Percentiles rank a stretch among this genome's conserved stretches.
Evolutionary conservation across 2,797 vertebrate species (phyloP).

Genomic region (Mergus octosetaceus): DNA sequence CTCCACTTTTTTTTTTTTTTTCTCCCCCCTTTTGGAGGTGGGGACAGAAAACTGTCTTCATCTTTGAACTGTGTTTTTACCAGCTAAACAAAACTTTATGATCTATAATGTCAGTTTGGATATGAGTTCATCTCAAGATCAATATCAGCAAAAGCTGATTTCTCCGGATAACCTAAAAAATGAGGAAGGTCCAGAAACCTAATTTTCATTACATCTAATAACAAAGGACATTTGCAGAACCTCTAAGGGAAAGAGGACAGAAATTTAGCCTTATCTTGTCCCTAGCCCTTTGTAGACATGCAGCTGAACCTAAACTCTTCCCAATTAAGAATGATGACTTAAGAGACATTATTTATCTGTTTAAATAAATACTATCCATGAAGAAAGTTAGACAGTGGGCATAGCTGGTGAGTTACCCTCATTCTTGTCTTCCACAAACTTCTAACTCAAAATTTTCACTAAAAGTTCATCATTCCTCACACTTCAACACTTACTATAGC

Average conservation of each 20-base stretch:
- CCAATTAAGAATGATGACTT: background rate
- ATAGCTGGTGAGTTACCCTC: background rate
- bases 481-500: background rate
- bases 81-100: conserved; percentile 35
- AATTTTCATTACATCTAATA: background rate
- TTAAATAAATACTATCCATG: background rate
- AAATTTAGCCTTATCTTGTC: background rate
- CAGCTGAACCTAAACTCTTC: background rate
- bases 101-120: conserved; percentile 19
- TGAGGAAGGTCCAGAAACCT: background rate
- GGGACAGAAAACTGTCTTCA: background rate
- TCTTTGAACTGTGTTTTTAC: conserved; percentile 41
- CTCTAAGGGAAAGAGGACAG: background rate
- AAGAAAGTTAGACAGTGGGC: background rate
- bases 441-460: background rate
- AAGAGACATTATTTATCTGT: background rate
- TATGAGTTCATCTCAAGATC: conserved; percentile 37
- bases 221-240: background rate
- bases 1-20: background rate
- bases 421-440: background rate
- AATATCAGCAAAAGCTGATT: conserved; percentile 26
- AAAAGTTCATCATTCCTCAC: background rate
- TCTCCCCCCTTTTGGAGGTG: background rate
- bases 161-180: background rate
- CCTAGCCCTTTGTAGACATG: background rate